Conservation (phyloP, 2,797 vertebrate genomes). For the Synanceia verrucosa region DNA sequence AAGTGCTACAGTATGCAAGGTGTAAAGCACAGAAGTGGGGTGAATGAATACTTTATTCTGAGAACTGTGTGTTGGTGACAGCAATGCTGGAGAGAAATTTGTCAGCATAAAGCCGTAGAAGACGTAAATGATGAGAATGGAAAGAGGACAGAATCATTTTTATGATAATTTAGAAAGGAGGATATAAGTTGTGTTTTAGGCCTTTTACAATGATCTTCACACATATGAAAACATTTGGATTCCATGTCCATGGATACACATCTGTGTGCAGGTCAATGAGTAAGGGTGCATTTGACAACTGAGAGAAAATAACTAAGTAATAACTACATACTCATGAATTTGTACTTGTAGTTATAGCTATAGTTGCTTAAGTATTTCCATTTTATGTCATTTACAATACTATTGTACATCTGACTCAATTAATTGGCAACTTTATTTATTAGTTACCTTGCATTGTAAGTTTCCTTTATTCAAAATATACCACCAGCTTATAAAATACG, state of each 20-base stretch:
- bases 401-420: background rate
- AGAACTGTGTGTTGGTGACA: constrained; percentile 10
- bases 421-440: background rate
- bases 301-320: background rate
- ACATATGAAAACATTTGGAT: background rate
- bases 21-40: constrained; percentile 26
- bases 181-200: background rate
- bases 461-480: background rate
- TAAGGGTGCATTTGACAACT: background rate
- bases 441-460: background rate
- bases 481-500: background rate
- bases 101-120: background rate
- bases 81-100: background rate
- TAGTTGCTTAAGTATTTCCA: background rate
- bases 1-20: background rate
- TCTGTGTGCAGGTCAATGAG: background rate
- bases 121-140: background rate
- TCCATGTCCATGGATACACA: background rate
- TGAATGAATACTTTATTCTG: constrained; percentile 17
- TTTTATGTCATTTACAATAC: background rate
- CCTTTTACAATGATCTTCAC: background rate
- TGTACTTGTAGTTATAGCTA: no score
- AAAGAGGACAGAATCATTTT: background rate
- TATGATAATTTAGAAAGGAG: background rate
- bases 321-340: background rate